Percentiles rank a stretch among this genome's conserved stretches.
Evolutionary conservation across 2,113 vertebrate species (phyloP).

Genomic region (Cinclus cinclus): DNA sequence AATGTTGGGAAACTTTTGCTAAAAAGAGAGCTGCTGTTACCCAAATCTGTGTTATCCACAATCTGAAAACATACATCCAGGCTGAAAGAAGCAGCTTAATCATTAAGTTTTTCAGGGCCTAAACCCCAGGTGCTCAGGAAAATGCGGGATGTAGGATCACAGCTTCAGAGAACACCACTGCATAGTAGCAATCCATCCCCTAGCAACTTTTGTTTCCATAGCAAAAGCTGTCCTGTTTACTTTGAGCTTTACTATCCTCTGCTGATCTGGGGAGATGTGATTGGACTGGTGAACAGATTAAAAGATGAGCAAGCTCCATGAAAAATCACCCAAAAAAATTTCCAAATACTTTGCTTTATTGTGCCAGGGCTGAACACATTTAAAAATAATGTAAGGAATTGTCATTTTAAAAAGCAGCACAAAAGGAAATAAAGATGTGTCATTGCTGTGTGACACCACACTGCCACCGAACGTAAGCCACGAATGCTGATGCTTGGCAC

Average conservation of each 20-base stretch:
- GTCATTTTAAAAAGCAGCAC: neutral
- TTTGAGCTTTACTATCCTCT: constrained; percentile 35
- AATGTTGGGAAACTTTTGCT: neutral
- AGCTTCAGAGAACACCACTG: constrained; percentile 23
- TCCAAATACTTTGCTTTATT: neutral
- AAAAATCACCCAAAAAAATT: neutral
- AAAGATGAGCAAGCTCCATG: neutral
- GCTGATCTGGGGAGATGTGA: neutral
- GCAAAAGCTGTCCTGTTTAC: constrained; percentile 42
- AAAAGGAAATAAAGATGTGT: neutral
- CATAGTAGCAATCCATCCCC: constrained; percentile 30
- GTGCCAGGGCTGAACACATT: neutral
- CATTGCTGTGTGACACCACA: neutral
- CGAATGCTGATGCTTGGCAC: neutral
- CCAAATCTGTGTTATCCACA: accelerated
- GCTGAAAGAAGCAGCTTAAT: neutral
- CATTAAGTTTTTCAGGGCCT: neutral
- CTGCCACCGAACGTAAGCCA: neutral
- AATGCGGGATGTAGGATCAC: neutral
- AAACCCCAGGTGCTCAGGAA: neutral
- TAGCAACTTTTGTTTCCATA: constrained; percentile 64
- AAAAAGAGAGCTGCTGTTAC: neutral
- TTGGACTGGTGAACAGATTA: neutral
- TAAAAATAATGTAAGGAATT: accelerated
- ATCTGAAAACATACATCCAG: neutral